Conservation (phyloP, 2,888 invertebrate genomes). For the Seira sanloemensis region DNA sequence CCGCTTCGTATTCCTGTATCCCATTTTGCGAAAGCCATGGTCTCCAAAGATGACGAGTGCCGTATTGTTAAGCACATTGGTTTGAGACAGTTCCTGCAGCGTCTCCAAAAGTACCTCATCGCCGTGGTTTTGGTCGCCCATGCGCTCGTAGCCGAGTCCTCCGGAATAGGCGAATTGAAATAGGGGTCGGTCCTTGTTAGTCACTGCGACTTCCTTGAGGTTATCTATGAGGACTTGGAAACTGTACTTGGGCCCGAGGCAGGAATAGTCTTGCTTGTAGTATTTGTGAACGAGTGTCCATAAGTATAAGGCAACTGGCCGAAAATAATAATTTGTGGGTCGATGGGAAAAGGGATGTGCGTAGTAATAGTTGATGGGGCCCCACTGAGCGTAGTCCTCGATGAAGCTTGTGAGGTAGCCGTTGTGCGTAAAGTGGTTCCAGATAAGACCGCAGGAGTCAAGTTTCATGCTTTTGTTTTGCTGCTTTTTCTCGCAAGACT, state of each 20-base stretch:
- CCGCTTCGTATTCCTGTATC: constrained; percentile 78
- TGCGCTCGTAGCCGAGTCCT: constrained; percentile 88
- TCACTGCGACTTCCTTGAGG: constrained; percentile 77
- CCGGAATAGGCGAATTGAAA: constrained; percentile 74
- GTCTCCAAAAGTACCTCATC: constrained; percentile 75
- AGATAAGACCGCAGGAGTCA: constrained; percentile 65
- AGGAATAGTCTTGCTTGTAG: constrained; percentile 82
- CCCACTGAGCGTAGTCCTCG: constrained; percentile 56
- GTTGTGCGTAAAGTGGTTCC: constrained; percentile 61
- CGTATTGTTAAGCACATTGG: constrained; percentile 72
- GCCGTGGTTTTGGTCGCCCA: constrained; percentile 83
- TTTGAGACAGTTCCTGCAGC: constrained; percentile 74
- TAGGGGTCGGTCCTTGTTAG: neutral
- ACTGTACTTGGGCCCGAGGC: constrained; percentile 78
- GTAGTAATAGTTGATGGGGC: constrained; percentile 84
- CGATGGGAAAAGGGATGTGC: constrained; percentile 74
- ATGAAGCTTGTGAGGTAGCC: constrained; percentile 60
- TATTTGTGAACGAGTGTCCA: constrained; percentile 39
- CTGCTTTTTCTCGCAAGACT: constrained; percentile 76
- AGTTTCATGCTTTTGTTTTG: neutral
- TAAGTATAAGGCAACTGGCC: constrained; percentile 74
- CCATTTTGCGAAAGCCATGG: constrained; percentile 76
- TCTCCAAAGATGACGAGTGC: constrained; percentile 75
- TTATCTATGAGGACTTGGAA: constrained; percentile 84
- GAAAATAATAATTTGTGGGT: constrained; percentile 76